Conservation (phyloP, 1,140 invertebrate genomes). For the Musca domestica region DNA sequence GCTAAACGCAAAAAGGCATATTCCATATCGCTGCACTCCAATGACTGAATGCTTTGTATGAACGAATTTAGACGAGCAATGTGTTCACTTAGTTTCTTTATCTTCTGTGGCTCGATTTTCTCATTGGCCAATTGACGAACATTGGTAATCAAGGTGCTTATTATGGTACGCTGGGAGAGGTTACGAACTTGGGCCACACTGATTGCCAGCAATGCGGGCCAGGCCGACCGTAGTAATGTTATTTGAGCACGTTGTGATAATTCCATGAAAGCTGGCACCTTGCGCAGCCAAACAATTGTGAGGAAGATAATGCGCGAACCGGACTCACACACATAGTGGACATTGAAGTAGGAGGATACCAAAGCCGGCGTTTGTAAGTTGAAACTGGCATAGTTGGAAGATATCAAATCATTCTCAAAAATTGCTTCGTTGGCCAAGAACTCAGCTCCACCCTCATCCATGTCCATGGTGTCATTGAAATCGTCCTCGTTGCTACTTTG, state of each 20-base stretch:
- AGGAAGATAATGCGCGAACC: conserved; percentile 84
- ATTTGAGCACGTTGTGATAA: conserved; percentile 82
- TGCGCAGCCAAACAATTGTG: conserved; percentile 84
- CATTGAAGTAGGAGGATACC: conserved; percentile 77
- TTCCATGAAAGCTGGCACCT: conserved; percentile 77
- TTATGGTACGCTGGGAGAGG: conserved; percentile 77
- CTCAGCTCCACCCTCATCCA: conserved; percentile 34
- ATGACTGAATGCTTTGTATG: conserved; percentile 67
- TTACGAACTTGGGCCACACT: conserved; percentile 86
- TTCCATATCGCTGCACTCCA: conserved; percentile 77
- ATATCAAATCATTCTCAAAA: conserved; percentile 63
- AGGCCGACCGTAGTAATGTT: conserved; percentile 78
- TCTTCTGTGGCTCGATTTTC: conserved; percentile 69
- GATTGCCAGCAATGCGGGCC: conserved; percentile 91
- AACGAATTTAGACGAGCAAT: conserved; percentile 80
- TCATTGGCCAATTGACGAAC: conserved; percentile 62
- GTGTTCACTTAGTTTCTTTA: conserved; percentile 77
- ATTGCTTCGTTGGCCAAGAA: conserved; percentile 45
- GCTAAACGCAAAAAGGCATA: conserved; percentile 86
- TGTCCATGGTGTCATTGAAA: conserved; percentile 36
- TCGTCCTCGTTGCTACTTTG: conserved; percentile 25
- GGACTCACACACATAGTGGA: conserved; percentile 90
- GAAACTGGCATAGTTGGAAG: conserved; percentile 71
- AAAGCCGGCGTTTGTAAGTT: conserved; percentile 79
- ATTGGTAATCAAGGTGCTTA: conserved; percentile 74